phyloP scores from a whole-genome alignment of 2,113 vertebrate species.

The Pelusios castaneus region DNA sequence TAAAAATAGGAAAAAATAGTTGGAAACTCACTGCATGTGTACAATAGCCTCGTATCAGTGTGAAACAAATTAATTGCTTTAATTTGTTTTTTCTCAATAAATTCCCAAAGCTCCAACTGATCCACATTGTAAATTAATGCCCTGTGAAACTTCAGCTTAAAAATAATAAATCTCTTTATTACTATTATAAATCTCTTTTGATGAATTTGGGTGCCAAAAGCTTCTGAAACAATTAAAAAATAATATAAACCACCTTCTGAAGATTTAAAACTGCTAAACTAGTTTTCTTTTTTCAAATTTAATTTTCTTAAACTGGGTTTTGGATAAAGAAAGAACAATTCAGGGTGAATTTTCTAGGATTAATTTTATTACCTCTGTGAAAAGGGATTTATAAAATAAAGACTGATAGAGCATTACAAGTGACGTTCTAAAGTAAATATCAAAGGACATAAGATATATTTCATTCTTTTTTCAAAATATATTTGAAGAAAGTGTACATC shows the following conservation, averaged over 20 bases:
- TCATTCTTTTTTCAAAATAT: not conserved
- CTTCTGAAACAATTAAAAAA: not conserved
- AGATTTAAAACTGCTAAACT: not conserved
- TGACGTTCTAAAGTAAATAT: slow-evolving; percentile 20
- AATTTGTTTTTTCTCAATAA: not conserved
- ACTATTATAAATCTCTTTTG: not conserved
- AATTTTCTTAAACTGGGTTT: not conserved
- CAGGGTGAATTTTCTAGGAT: not conserved
- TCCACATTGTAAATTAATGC: not conserved
- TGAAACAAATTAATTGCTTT: not conserved
- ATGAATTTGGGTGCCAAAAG: not conserved
- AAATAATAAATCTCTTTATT: not conserved
- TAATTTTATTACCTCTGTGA: not conserved
- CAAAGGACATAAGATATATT: slow-evolving; percentile 4
- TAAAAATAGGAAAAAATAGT: not conserved
- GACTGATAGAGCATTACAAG: slow-evolving; percentile 4
- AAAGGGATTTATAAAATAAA: fast-evolving
- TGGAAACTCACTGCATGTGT: not conserved
- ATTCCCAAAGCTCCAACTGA: not conserved
- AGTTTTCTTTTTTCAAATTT: not conserved
- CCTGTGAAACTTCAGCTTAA: not conserved
- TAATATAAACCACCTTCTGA: not conserved
- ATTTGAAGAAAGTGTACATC: slow-evolving; percentile 10
- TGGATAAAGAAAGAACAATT: not conserved
- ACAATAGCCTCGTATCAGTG: not conserved